Evolutionary conservation across 1,140 invertebrate species (phyloP), one percentile per base, ranked within the genome.

Genomic region (Diorhabda sublineata): DNA sequence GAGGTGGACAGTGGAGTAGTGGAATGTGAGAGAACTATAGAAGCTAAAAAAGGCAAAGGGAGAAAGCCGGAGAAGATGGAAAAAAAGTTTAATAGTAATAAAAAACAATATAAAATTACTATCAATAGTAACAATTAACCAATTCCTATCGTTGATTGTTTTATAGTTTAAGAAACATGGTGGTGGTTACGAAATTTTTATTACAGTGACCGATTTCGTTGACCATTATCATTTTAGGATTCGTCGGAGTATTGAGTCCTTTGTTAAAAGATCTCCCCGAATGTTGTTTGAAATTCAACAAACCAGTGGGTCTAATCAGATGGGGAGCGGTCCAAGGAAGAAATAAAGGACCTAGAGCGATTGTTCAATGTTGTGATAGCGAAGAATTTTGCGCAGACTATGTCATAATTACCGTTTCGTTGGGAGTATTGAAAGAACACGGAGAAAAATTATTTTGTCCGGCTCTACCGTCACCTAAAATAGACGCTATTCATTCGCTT

Each of bases 341-440:
- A 43, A 72, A 79, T n/a, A 75, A 73, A 11, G 78, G 80, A 66
- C 82, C 84, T 41, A 82, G 87, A 45, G 87, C 85, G 3, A 74
- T 88, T 4, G 84, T 91, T 2, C 87, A 88, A 73, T 89, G 88
- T 76, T 84, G 86, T 73, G 91, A 93, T 76, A 92, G 91, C 0
- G 86, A 89, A 68, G 87, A 89, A 74, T 87, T 89, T 74, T 83
- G 82, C 58, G 90, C 88, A 2, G 91, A 94, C 80, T 92, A 94
- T 76, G 90, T 95, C 2, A 89, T 96, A 59, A 81, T 92, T 5
- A 95, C 93, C 0, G 82, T 94, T 8, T 91, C 94, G 0, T 82
- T 96, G 7, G 94, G 94, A 2, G 92, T 92, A 56, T 81, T 97
- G 0, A 96, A 96, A 82, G 87, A 88, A 69, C 87, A 90, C 73